Evolutionary conservation across 1,140 invertebrate species (phyloP).

Genomic region (Myzus persicae): DNA sequence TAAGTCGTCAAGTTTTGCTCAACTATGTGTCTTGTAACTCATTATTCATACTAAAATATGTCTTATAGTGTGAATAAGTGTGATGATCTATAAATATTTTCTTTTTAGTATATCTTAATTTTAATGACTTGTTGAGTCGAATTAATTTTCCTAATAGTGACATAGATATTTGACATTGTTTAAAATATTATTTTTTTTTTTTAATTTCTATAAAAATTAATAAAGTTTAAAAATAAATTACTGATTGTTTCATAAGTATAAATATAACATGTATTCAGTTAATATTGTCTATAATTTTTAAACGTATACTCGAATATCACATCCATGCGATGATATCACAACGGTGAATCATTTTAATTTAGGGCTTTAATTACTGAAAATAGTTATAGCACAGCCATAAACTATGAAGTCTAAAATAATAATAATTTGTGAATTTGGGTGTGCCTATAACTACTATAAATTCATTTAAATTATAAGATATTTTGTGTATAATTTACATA

Average conservation of each 20-base stretch:
- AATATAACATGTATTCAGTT: not conserved
- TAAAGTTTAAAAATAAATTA: not conserved
- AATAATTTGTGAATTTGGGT: not conserved
- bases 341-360: not conserved
- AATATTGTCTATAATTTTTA: not conserved
- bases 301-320: no score
- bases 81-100: slow-evolving; percentile 27
- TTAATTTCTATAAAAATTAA: not conserved
- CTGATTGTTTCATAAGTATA: not conserved
- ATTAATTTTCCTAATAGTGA: not conserved
- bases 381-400: not conserved
- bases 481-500: no score
- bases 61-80: not conserved
- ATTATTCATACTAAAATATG: slow-evolving; percentile 14
- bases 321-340: not conserved
- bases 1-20: not conserved
- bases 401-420: not conserved
- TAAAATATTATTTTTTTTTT: not conserved
- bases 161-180: not conserved
- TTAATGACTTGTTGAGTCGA: not conserved
- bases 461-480: no score
- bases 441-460: no score
- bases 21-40: not conserved
- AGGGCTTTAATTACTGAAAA: not conserved
- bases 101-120: not conserved